Evolutionary conservation across 2,797 vertebrate species (phyloP).

Genomic region (Anguilla megastoma): DNA sequence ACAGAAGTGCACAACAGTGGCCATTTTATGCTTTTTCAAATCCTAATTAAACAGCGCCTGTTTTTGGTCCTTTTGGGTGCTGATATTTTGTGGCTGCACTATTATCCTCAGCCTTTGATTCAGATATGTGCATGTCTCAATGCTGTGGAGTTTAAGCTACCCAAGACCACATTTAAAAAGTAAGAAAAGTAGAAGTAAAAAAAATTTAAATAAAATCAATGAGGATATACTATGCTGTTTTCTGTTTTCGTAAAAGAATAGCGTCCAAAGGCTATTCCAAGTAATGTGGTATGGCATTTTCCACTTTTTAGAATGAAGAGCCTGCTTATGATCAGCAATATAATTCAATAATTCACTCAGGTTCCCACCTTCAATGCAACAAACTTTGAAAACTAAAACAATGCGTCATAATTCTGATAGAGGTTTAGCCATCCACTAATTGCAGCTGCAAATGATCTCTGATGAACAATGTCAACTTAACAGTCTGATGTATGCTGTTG

Average conservation of each 20-base stretch:
- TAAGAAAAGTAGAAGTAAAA: not conserved
- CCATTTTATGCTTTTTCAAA: conserved; percentile 25
- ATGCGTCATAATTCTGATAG: not conserved
- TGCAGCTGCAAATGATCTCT: conserved; percentile 15
- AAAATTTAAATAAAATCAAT: not conserved
- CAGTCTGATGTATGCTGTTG: conserved; percentile 7
- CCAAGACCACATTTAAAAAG: not conserved
- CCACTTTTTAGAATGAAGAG: not conserved
- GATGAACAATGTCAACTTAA: conserved; percentile 15
- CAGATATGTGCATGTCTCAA: conserved; percentile 16
- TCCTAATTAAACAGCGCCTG: conserved; percentile 23
- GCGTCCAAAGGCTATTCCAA: not conserved
- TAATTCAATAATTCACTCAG: conserved; percentile 9
- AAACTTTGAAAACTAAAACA: conserved; percentile 11
- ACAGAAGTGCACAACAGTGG: not conserved
- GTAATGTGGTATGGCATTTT: not conserved
- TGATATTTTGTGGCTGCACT: conserved; percentile 22
- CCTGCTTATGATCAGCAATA: conserved; percentile 12
- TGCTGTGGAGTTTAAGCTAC: not conserved
- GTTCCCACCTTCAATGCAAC: not conserved
- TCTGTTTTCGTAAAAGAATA: not conserved
- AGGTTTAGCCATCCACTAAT: conserved; percentile 5
- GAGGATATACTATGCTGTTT: not conserved
- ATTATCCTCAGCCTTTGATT: conserved; percentile 21
- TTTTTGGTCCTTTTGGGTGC: conserved; percentile 13